Percentiles rank a stretch among this genome's conserved stretches.
Evolutionary conservation across 2,113 vertebrate species (phyloP).

Genomic region (Limanda limanda): DNA sequence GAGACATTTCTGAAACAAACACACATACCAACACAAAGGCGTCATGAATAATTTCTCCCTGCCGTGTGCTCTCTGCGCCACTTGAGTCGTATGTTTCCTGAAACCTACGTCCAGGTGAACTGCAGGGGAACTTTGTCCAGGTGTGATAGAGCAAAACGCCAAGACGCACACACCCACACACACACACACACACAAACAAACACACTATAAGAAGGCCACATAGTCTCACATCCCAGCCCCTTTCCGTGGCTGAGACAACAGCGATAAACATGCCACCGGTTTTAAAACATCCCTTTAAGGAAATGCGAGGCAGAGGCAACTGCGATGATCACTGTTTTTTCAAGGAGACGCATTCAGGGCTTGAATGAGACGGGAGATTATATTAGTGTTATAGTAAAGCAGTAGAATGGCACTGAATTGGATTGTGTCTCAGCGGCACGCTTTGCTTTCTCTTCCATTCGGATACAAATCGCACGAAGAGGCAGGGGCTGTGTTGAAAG

Average conservation of each 20-base stretch:
- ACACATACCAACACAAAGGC: neutral
- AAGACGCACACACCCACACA: neutral
- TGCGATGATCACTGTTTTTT: slow-evolving; percentile 45
- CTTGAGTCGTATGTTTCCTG: slow-evolving; percentile 11
- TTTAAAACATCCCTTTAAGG: slow-evolving; percentile 46
- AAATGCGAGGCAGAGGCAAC: slow-evolving; percentile 31
- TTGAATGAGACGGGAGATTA: slow-evolving; percentile 39
- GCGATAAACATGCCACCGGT: slow-evolving; percentile 27
- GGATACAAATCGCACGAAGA: slow-evolving; percentile 20
- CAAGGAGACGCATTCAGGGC: slow-evolving; percentile 18
- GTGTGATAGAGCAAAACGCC: neutral
- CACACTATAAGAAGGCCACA: slow-evolving; percentile 8
- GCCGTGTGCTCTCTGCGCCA: slow-evolving; percentile 6
- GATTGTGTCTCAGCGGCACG: slow-evolving; percentile 27
- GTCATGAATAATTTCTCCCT: slow-evolving; percentile 17
- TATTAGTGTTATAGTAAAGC: slow-evolving; percentile 48
- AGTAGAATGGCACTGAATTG: slow-evolving; percentile 21
- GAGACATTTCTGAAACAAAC: slow-evolving; percentile 7
- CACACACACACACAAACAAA: neutral
- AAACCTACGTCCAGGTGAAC: slow-evolving; percentile 30
- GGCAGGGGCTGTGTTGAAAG: slow-evolving; percentile 30
- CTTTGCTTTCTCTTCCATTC: slow-evolving; percentile 20
- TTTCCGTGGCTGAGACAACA: slow-evolving; percentile 36
- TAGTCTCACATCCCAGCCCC: slow-evolving; percentile 18
- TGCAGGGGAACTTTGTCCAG: neutral